Percentiles rank a stretch among this genome's conserved stretches.
These are phyloP conservation scores for Pseudonaja textilis DNA, from an alignment of 2,113 vertebrate genomes.

Conservation along the genomic window DNA sequence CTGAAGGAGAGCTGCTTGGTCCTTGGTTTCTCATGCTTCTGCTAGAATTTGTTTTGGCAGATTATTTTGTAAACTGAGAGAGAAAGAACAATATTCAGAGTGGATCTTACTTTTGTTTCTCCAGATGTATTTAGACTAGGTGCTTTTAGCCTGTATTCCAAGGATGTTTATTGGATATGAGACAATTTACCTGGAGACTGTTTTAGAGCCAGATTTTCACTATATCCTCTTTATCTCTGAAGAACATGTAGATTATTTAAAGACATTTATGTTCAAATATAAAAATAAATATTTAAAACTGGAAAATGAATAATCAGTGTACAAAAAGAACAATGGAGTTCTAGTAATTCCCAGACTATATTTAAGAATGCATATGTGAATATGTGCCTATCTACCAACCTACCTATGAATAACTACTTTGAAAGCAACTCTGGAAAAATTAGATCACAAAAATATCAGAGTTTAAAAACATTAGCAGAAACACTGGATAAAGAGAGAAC, in stretches of 20 bases:
- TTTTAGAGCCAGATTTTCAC: neutral
- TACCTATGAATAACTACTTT: conserved; percentile 40
- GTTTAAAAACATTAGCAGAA: conserved; percentile 65
- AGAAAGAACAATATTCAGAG: neutral
- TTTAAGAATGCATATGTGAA: neutral
- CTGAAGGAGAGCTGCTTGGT: neutral
- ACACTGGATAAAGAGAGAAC: conserved; percentile 45
- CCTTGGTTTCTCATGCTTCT: neutral
- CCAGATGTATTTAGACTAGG: neutral
- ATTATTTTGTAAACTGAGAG: neutral
- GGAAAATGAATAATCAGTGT: neutral
- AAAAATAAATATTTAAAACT: conserved; percentile 14
- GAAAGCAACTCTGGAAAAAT: conserved; percentile 58
- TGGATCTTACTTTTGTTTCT: neutral
- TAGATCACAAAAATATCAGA: conserved; percentile 71
- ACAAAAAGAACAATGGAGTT: neutral
- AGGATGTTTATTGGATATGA: neutral
- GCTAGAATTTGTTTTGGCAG: neutral
- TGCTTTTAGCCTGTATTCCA: neutral
- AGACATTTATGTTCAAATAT: neutral
- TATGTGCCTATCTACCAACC: neutral
- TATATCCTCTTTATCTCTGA: neutral
- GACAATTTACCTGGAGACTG: neutral
- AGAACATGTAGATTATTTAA: neutral
- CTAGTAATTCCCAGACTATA: neutral